Percentiles rank a stretch among this genome's conserved stretches.
Conservation (phyloP, 1,140 invertebrate genomes). For the honey bee (Apis mellifera) region Amel_HAv3.1 CM009939.2:2731001-2731500, state of each 20-base stretch:
- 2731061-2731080: too few species aligned
- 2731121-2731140: neutral
- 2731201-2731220: neutral
- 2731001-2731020: neutral
- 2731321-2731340: neutral
- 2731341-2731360: too few species aligned
- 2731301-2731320: neutral
- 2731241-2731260: conserved; percentile 6
- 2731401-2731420: too few species aligned
- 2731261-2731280: neutral
- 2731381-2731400: too few species aligned
- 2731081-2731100: too few species aligned
- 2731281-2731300: neutral
- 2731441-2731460: too few species aligned
- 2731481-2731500: neutral
- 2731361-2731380: too few species aligned
- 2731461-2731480: neutral
- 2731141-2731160: neutral
- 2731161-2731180: neutral
- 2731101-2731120: too few species aligned
- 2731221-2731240: neutral
- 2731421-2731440: too few species aligned
- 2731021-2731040: too few species aligned
- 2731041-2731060: too few species aligned
- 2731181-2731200: neutral